phyloP scores from a whole-genome alignment of 2,113 vertebrate genomes.

The Thermophis baileyi region DNA sequence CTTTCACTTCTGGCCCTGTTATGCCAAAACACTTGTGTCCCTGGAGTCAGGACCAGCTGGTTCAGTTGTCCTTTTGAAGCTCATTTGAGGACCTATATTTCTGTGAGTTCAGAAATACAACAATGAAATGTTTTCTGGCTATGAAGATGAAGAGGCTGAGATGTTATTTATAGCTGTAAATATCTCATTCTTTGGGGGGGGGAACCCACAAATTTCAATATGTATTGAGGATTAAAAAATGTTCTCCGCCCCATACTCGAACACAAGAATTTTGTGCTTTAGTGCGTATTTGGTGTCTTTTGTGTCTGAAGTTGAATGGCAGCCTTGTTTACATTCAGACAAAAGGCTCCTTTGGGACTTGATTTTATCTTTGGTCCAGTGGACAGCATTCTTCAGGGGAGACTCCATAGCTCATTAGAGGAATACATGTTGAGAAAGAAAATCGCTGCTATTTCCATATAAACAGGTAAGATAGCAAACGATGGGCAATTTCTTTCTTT shows the following conservation, averaged over 20 bases:
- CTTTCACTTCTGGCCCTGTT: background rate
- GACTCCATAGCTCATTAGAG: background rate
- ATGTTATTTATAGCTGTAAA: background rate
- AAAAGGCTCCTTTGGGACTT: background rate
- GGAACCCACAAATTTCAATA: background rate
- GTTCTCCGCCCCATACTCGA: background rate
- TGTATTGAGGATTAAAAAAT: background rate
- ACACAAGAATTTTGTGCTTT: background rate
- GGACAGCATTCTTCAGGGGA: background rate
- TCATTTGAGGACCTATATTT: background rate
- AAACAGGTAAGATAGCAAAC: background rate
- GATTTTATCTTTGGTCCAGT: background rate
- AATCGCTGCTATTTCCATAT: background rate
- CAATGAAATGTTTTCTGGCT: background rate
- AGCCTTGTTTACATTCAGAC: background rate
- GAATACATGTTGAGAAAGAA: background rate
- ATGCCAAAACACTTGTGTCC: background rate
- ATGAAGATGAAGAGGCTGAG: background rate
- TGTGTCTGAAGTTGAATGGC: background rate
- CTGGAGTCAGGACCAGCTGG: background rate
- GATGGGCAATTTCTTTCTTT: background rate
- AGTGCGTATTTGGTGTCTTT: background rate
- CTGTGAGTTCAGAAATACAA: background rate
- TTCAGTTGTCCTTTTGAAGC: background rate
- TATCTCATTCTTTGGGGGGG: background rate